Base-by-base conservation (phyloP, 1,140 invertebrate species). In the Orchestia grillus region DNA sequence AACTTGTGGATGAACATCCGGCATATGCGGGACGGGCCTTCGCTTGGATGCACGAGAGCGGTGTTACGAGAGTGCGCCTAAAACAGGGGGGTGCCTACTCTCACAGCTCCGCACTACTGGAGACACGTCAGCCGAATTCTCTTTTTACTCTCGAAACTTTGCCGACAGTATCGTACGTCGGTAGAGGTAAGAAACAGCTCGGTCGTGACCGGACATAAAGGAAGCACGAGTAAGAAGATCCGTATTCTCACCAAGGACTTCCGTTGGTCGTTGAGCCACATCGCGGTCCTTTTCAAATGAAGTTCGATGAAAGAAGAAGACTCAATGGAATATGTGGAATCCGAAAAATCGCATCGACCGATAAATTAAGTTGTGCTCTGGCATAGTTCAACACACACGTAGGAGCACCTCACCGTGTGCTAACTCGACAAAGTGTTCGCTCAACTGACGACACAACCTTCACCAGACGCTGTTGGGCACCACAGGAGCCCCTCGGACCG, bases 381-480 rank as follows among this genome's bases (percentile, higher is more conserved):
- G 62, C 62, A 77, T 77, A 23, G 62, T 36, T 77, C 1, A 23
- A 15, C 62, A 77, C 62, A 77, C 62, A 19, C 1, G 62, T 77
- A 77, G 3, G 62, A 77, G 62, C 62, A 77, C 62, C 36, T 23
- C 62, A 77, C 62, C 62, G 62, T 77, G 62, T 77, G 62, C 36
- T 77, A 77, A 77, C 62, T 77, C 62, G 36, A 28, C 62, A 19
- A 77, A 3, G 62, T 28, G 28, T 77, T 15, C 11, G 11, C 62
- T 77, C 62, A 77, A 77, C 88, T 90, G 88, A 44, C n/a, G 28
- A 90, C 88, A 90, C 88, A 90, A 90, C 88, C 88, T 90, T 44
- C 88, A 90, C 88, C 28, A 44, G 43, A 41, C 88, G 43, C 88
- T 90, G 41, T 41, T 44, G n/a, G 88, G 43, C 41, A 90, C 88